phyloP scores from a whole-genome alignment of 2,797 vertebrate genomes.

The Protosalanx chinensis region DNA sequence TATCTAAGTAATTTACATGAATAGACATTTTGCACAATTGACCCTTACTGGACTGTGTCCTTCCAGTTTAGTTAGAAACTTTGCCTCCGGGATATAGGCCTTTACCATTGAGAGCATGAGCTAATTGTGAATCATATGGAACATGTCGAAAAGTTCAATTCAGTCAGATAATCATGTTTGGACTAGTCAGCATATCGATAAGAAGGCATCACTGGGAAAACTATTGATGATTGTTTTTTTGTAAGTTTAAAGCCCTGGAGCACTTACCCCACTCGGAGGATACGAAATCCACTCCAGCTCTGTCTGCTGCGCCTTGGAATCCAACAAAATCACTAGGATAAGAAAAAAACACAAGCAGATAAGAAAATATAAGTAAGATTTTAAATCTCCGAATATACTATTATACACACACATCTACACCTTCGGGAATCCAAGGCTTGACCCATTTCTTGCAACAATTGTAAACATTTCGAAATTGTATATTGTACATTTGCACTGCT shows the following conservation, averaged over 20 bases:
- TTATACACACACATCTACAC: constrained; percentile 34
- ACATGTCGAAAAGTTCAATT: not conserved
- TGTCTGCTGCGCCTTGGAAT: constrained; percentile 99
- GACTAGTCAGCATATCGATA: not conserved
- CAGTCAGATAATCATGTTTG: not conserved
- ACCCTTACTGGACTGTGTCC: constrained; percentile 18
- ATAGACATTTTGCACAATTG: constrained; percentile 35
- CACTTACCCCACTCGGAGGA: constrained; percentile 95
- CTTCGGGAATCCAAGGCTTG: constrained; percentile 38
- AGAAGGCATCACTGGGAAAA: not conserved
- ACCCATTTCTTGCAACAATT: constrained; percentile 60
- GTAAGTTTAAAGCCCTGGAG: not conserved
- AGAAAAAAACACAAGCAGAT: constrained; percentile 62
- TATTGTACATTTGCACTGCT: no score
- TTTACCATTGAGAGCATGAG: not conserved
- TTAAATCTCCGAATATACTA: constrained; percentile 15
- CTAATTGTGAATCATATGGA: not conserved
- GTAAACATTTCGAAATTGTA: constrained; percentile 13
- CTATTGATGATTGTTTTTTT: not conserved
- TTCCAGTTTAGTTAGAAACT: not conserved
- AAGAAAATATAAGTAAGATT: constrained; percentile 60
- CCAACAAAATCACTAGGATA: constrained; percentile 93
- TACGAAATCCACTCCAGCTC: constrained; percentile 99
- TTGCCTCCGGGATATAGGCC: constrained; percentile 2
- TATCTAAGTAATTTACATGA: constrained; percentile 32